Conservation (phyloP, 2,888 invertebrate genomes). For the Labia minor region DNA sequence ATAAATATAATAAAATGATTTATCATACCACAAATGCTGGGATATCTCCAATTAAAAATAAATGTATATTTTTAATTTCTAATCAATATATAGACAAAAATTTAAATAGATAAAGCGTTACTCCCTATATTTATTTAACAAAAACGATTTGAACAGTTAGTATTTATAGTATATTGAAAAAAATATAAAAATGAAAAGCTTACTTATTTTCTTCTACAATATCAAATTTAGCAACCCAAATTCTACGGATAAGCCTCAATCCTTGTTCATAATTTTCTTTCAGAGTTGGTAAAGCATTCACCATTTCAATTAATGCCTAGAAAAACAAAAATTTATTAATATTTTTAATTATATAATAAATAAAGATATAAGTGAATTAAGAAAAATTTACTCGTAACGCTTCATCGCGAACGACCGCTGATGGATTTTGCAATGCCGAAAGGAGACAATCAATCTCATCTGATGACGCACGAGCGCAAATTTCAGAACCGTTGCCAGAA, state of each 20-base stretch:
- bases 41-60: too few relatives aligned
- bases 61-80: too few relatives aligned
- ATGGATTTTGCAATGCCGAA: slow-evolving; percentile 61
- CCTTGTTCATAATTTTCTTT: slow-evolving; percentile 48
- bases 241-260: slow-evolving; percentile 53
- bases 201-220: slow-evolving; percentile 59
- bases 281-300: slow-evolving; percentile 49
- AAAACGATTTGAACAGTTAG: too few relatives aligned
- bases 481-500: slow-evolving; percentile 56
- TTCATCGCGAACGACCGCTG: slow-evolving; percentile 64
- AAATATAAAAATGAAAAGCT: slow-evolving; percentile 27
- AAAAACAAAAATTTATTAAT: slow-evolving; percentile 18
- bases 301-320: slow-evolving; percentile 51
- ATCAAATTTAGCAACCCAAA: slow-evolving; percentile 80
- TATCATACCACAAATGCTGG: too few relatives aligned
- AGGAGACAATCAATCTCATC: slow-evolving; percentile 68
- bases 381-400: slow-evolving; percentile 44
- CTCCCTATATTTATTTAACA: too few relatives aligned
- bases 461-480: slow-evolving; percentile 49
- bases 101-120: slow-evolving; percentile 21
- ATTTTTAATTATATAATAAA: too few relatives aligned
- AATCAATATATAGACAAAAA: slow-evolving; percentile 5
- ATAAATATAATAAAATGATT: too few relatives aligned
- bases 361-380: background rate
- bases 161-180: background rate